Conservation (phyloP, 1,140 invertebrate genomes). For the Caenorhabditis latens region DNA sequence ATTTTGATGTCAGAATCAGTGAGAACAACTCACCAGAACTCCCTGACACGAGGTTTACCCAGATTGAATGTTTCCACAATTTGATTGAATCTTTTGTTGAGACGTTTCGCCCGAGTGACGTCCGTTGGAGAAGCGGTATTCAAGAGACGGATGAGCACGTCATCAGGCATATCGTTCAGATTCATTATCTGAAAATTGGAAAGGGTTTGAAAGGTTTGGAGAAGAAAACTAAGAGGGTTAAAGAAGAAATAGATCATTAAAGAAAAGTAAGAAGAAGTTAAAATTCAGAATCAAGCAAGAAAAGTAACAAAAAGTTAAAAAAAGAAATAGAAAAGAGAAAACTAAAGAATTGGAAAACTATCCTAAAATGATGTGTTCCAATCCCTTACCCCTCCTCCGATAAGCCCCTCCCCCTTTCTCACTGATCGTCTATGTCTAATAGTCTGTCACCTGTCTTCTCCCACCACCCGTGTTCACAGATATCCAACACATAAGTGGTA, state of each 20-base stretch:
- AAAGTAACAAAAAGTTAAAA: not conserved
- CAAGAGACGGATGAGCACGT: constrained; percentile 38
- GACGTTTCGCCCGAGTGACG: not conserved
- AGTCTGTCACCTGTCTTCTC: not conserved
- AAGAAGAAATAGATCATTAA: not conserved
- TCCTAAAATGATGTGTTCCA: not conserved
- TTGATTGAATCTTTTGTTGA: not conserved
- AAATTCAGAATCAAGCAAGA: not conserved
- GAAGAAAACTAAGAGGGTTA: not conserved
- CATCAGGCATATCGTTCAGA: constrained; percentile 25
- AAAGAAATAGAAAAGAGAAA: not conserved
- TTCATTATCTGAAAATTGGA: constrained; percentile 7
- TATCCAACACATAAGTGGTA: not conserved
- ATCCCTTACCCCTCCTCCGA: not conserved
- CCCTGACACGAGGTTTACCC: constrained; percentile 21
- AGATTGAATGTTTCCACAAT: constrained; percentile 33
- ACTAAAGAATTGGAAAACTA: not conserved
- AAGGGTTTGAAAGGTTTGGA: not conserved
- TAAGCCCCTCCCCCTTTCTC: constrained; percentile 11
- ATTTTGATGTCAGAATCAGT: no score
- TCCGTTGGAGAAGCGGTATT: constrained; percentile 19
- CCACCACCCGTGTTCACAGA: not conserved
- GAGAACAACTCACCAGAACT: constrained; percentile 14
- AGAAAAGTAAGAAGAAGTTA: no score
- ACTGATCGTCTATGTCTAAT: not conserved